Base-by-base conservation (phyloP, 2,888 invertebrate genomes). In the Papilio gigon region DNA sequence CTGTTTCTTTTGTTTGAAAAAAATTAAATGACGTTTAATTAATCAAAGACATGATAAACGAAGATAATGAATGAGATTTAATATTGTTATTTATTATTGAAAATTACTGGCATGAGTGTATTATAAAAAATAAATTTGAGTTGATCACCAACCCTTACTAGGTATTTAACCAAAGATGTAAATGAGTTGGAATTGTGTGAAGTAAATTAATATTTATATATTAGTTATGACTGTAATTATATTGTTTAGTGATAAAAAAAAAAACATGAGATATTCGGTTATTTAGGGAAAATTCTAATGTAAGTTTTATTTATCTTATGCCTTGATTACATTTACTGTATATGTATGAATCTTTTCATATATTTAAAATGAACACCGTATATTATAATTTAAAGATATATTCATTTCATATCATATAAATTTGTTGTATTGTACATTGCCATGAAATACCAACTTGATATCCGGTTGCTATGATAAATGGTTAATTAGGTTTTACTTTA, bases 91-190 rank as follows among this genome's bases (percentile, higher is more conserved):
- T 44, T 44, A 44, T 44, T 47, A 47, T 47, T 22, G 11, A 22
- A 35, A 47, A 47, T 44, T 0, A 56, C 53, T 56, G 53, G 50
- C 60, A 64, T 8, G 27, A 53, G 66, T 65, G 44, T 44, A 50
- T 69, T 42, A 20, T 65, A 75, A 74, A 74, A 67, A 69, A 71
- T 68, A 79, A 84, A 82, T 84, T 84, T 81, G 79, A 78, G 82
- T 84, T 84, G 82, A 84, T 84, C 83, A 83, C 86, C 89, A 87
- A 85, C 84, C 84, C 82, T 85, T 85, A 86, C 85, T 88, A 89
- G 89, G 88, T 89, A 87, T 85, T 81, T 85, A 86, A 88, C 91
- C 91, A 91, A 91, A 91, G 91, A 91, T 90, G 89, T 90, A 88
- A 88, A 89, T 88, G 88, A 84, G 88, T 89, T 89, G 90, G 88